These are phyloP conservation scores for Lepilemur septentrionalis DNA, from an alignment of 2,797 vertebrate species.

Conservation along the genomic window DNA sequence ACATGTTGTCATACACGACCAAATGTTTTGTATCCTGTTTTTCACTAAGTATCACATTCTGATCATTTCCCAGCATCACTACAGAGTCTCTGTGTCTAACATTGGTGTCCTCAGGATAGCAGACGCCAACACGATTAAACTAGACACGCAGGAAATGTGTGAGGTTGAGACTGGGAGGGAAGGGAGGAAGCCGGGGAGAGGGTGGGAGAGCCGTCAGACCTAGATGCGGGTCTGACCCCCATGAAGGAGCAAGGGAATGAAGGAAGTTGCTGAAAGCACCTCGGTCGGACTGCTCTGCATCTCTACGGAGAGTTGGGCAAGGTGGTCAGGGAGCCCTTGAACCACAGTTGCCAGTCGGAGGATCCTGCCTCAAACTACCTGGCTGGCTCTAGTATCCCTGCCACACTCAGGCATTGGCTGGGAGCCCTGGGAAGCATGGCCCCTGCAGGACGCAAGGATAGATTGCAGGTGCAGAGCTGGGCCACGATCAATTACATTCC, in stretches of 20 bases:
- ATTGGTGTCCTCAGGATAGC: neutral
- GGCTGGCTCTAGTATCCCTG: neutral
- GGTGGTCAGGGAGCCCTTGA: neutral
- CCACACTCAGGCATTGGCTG: fast-evolving
- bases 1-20: neutral
- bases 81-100: too few relatives aligned
- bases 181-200: fast-evolving
- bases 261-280: fast-evolving
- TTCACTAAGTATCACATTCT: neutral
- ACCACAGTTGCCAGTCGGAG: fast-evolving
- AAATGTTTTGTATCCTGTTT: neutral
- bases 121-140: neutral
- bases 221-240: fast-evolving
- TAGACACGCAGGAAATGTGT: fast-evolving
- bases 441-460: fast-evolving
- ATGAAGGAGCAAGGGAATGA: neutral
- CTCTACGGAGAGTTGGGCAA: too few relatives aligned
- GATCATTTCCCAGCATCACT: neutral
- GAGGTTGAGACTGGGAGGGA: neutral
- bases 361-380: fast-evolving
- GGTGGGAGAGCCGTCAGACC: fast-evolving
- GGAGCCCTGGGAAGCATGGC: neutral
- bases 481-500: neutral
- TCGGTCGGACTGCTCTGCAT: fast-evolving
- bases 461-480: neutral